These are phyloP conservation scores for Dilophus febrilis DNA, from an alignment of 2,888 invertebrate species.

Conservation along the genomic window DNA sequence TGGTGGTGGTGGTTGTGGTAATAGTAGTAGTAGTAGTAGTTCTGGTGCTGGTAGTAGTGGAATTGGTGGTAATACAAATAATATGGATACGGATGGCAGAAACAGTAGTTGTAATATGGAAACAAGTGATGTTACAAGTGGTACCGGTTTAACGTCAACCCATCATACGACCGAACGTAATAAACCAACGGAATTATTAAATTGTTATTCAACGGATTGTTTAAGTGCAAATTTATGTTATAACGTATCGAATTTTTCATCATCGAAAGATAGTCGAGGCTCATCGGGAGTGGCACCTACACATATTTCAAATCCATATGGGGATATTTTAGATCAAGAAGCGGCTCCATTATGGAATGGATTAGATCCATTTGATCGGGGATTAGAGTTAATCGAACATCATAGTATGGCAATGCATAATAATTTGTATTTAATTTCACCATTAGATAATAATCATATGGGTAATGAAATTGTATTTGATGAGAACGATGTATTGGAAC, in stretches of 20 bases:
- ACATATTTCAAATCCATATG: too few species aligned
- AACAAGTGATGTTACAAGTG: background rate
- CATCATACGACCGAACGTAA: conserved; percentile 19
- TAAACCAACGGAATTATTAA: conserved; percentile 28
- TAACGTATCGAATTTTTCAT: conserved; percentile 42
- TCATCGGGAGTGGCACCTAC: conserved; percentile 29
- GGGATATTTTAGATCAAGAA: too few species aligned
- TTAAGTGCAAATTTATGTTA: conserved; percentile 60
- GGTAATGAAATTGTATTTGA: too few species aligned
- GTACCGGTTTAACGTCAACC: conserved; percentile 9
- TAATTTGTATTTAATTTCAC: too few species aligned
- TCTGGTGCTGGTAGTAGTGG: background rate
- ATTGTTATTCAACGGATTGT: conserved; percentile 57
- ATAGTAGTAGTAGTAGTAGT: too few species aligned
- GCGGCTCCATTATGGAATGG: too few species aligned
- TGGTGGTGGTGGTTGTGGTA: too few species aligned
- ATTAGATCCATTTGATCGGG: too few species aligned
- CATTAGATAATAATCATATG: too few species aligned
- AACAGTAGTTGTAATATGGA: background rate
- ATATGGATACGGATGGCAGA: background rate
- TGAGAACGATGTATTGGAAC: too few species aligned
- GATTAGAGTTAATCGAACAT: too few species aligned
- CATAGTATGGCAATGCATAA: too few species aligned
- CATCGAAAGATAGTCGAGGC: conserved; percentile 28
- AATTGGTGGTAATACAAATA: background rate